Evolutionary conservation across 53 echinoderm and acorn worm genomes (phyloP).

Genomic region (Astropecten irregularis): DNA sequence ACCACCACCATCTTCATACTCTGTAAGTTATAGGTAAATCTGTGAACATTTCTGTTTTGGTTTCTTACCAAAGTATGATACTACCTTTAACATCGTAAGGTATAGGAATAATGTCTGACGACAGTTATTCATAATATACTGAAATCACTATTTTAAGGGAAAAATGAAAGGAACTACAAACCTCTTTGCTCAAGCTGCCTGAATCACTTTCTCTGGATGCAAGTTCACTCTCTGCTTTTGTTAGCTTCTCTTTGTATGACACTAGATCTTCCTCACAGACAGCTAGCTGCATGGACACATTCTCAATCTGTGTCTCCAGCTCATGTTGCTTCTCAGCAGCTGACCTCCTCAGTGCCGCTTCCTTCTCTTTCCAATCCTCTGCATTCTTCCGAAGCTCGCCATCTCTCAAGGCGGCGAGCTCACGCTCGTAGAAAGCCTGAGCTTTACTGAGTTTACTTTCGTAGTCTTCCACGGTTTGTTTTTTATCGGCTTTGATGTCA

Average conservation of each 20-base stretch:
- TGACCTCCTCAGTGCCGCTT: slow-evolving; percentile 65
- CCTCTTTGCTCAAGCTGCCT: slow-evolving; percentile 66
- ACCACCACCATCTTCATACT: too few species aligned
- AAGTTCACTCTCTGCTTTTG: slow-evolving; percentile 67
- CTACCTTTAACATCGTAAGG: too few species aligned
- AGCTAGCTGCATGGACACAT: slow-evolving; percentile 72
- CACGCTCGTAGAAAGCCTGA: slow-evolving; percentile 92
- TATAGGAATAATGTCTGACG: too few species aligned
- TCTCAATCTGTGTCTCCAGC: slow-evolving; percentile 73
- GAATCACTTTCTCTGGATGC: slow-evolving; percentile 63
- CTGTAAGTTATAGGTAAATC: too few species aligned
- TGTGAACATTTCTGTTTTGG: too few species aligned
- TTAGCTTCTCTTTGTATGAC: slow-evolving; percentile 67
- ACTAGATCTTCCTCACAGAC: slow-evolving; percentile 86
- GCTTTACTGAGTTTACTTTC: slow-evolving; percentile 87
- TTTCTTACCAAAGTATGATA: too few species aligned
- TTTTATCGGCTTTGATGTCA: slow-evolving; percentile 66
- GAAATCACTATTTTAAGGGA: too few species aligned
- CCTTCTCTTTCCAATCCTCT: slow-evolving; percentile 79
- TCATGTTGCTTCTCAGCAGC: slow-evolving; percentile 81
- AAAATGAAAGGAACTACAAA: too few species aligned
- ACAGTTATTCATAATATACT: too few species aligned
- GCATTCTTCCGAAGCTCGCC: slow-evolving; percentile 66
- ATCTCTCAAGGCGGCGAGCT: slow-evolving; percentile 78
- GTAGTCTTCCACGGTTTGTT: slow-evolving; percentile 78